Conservation (phyloP, 2,113 vertebrate genomes). For the Riparia riparia region DNA sequence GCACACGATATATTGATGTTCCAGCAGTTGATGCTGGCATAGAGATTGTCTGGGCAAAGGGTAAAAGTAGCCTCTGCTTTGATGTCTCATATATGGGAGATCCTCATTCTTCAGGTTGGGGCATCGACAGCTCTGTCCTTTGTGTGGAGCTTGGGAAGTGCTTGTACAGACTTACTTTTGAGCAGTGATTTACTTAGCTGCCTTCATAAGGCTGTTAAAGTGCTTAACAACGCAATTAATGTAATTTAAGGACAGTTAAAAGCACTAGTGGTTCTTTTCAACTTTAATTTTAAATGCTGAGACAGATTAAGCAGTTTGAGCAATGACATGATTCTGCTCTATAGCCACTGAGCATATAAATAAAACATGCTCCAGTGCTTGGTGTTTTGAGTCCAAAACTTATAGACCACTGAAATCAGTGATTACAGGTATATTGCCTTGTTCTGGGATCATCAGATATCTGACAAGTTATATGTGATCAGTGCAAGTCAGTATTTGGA, state of each 20-base stretch:
- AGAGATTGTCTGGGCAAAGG: background rate
- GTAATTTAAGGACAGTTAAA: constrained; percentile 64
- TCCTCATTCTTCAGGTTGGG: background rate
- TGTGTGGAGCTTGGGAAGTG: background rate
- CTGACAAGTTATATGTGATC: background rate
- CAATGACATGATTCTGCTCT: background rate
- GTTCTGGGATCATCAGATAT: background rate
- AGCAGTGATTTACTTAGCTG: constrained; percentile 41
- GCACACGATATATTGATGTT: background rate
- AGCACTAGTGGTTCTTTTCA: constrained; percentile 59
- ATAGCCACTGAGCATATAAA: background rate
- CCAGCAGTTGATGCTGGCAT: background rate
- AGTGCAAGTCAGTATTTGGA: background rate
- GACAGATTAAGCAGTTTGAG: constrained; percentile 45
- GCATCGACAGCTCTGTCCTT: background rate
- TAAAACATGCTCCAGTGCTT: background rate
- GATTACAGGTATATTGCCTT: background rate
- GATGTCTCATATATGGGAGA: background rate
- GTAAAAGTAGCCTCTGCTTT: background rate
- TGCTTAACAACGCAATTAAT: constrained; percentile 48
- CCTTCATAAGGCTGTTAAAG: constrained; percentile 54
- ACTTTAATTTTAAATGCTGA: constrained; percentile 53
- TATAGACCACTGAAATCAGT: background rate
- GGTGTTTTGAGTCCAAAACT: constrained; percentile 14
- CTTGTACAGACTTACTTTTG: background rate